These are phyloP conservation scores for Erynnis tages DNA, from an alignment of 2,888 invertebrate species.

Conservation along the genomic window DNA sequence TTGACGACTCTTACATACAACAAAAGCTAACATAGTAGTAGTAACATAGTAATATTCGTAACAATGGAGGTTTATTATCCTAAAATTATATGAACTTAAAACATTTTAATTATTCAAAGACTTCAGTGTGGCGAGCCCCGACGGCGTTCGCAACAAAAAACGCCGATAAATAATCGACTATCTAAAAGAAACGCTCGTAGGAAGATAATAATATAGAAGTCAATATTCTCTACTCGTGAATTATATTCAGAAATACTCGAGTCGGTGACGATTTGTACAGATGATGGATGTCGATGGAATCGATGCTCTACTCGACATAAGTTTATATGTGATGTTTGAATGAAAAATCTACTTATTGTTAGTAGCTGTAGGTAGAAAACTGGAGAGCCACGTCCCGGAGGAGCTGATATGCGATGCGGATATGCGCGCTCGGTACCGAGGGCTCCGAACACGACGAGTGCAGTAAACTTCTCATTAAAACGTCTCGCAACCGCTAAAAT, in stretches of 20 bases:
- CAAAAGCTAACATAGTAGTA: not conserved
- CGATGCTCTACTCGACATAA: slow-evolving; percentile 31
- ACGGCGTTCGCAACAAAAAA: slow-evolving; percentile 15
- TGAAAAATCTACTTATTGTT: slow-evolving; percentile 46
- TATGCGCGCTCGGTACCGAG: slow-evolving; percentile 32
- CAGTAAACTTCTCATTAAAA: slow-evolving; percentile 19
- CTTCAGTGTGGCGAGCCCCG: not conserved
- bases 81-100: too few species aligned
- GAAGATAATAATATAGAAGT: slow-evolving; percentile 26
- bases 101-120: not conserved
- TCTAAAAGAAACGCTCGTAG: not conserved
- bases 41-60: too few species aligned
- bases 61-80: too few species aligned
- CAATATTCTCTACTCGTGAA: slow-evolving; percentile 29
- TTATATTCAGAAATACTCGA: slow-evolving; percentile 17
- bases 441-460: not conserved
- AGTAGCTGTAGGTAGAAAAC: slow-evolving; percentile 44
- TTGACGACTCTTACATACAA: not conserved
- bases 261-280: slow-evolving; percentile 30
- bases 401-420: slow-evolving; percentile 53
- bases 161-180: slow-evolving; percentile 4
- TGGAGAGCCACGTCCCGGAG: slow-evolving; percentile 35
- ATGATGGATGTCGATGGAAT: slow-evolving; percentile 24
- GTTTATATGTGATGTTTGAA: slow-evolving; percentile 40
- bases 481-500: slow-evolving; percentile 42